phyloP scores from a whole-genome alignment of 2,797 vertebrate species.

The Gymnocypris eckloni region DNA sequence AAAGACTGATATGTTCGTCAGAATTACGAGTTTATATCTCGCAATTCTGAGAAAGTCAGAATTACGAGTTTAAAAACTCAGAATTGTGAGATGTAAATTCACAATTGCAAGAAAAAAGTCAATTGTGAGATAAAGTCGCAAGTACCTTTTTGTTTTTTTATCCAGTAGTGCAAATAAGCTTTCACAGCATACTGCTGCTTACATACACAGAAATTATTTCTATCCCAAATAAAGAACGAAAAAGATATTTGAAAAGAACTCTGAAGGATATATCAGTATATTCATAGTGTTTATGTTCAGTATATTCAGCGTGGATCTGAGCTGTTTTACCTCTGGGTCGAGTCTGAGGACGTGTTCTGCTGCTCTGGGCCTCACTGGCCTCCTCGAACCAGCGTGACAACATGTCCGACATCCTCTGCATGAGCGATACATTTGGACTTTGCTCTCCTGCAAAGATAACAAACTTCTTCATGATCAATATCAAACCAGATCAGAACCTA shows the following conservation, averaged over 20 bases:
- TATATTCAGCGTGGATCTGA: neutral
- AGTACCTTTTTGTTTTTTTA: too few relatives aligned
- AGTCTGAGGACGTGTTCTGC: constrained; percentile 85
- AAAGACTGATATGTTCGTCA: too few relatives aligned
- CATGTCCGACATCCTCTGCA: constrained; percentile 99
- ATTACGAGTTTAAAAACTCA: too few relatives aligned
- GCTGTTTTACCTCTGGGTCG: constrained; percentile 84
- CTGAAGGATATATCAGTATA: neutral
- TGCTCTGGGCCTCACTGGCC: constrained; percentile 95
- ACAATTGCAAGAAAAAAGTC: too few relatives aligned
- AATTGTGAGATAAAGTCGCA: too few relatives aligned
- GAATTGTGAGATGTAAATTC: too few relatives aligned
- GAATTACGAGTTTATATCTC: too few relatives aligned
- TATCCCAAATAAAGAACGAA: neutral
- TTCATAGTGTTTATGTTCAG: neutral
- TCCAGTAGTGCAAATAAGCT: neutral
- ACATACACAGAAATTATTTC: neutral
- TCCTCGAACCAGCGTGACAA: constrained; percentile 98
- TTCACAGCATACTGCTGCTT: neutral
- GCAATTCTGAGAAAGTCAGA: too few relatives aligned
- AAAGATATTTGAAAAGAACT: neutral
- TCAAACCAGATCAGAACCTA: neutral
- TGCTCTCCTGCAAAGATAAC: constrained; percentile 84
- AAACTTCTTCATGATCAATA: constrained; percentile 15
- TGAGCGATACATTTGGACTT: constrained; percentile 95